Base-by-base conservation (phyloP, 2,888 invertebrate genomes). In the Oscheius sp. region DNA sequence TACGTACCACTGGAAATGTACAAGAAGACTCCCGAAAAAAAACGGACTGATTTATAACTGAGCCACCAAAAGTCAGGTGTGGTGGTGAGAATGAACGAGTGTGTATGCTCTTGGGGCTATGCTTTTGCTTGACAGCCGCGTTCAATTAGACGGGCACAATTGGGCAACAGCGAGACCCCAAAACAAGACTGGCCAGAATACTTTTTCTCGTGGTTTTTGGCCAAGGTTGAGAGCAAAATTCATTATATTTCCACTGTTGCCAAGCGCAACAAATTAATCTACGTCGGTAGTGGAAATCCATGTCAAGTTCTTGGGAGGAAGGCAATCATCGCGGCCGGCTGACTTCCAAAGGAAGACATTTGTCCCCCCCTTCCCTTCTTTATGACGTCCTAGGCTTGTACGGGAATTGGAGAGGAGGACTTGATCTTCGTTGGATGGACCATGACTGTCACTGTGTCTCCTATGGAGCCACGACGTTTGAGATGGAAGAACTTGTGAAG, bases 291-390 rank as follows among this genome's bases (percentile, higher is more conserved):
- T 21, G 53, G 11, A 13, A 53, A 53, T 2, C 3, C 53, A 53
- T 29, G 29, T 29, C n/a, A 21, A 58, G 58, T 5, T 33, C 11
- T 29, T 11, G 32, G 21, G 33, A 33, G 11, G 58, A 58, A 11
- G 58, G 33, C 58, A 58, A 58, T 58, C 58, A 58, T 58, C 35
- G 33, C 35, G 58, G 32, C n/a, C 58, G 58, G 33, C 58, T 58
- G 58, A 58, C 32, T 58, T 58, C 58, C 32, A 58, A 33, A 58
- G 58, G 58, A 58, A 58, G 32, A 11, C 32, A 58, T 58, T 58
- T 58, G 32, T 32, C 35, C 42, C 42, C 42, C 7, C 7, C 42
- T 42, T 42, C 42, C 42, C 7, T 42, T 7, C 7, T 42, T 42
- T 42, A 42, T 42, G 42, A 42, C 42, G 42, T 42, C 42, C 21